Evolutionary conservation across 1,140 invertebrate species (phyloP), one percentile per base, ranked within the genome.

Genomic region (Melanaphis sacchari): DNA sequence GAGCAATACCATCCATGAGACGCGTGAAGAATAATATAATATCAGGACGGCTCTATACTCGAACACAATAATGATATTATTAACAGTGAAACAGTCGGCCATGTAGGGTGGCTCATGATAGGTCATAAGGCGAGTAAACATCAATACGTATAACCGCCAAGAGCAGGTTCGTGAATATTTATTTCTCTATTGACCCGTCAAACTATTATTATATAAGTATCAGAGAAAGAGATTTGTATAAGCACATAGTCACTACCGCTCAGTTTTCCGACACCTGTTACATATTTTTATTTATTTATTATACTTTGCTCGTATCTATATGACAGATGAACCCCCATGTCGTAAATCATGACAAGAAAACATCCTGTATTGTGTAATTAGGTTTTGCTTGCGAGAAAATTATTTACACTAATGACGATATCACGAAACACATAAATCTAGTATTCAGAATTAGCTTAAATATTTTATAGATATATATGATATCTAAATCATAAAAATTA

Each of bases 131-230:
- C 54, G 66, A 93, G 81, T 49, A 54, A 93, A 93, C 81, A 85
- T 93, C 81, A 93, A 85, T 91, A n/a, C n/a, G n/a, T n/a, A 66
- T 89, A 90, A 43, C 43, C 36, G 91, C 81, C 41, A 49, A 46
- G n/a, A 84, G 91, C 76, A 82, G 46, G 38, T 93, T 52, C 66
- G 76, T 54, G 46, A 84, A 93, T 85, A 93, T 93, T 93, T 93
- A 93, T 93, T 9, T 93, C 46, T 93, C 91, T 93, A 93, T 93
- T 93, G 81, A 93, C 91, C 91, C 81, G 91, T 93, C 91, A 93
- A 54, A 93, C 91, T 40, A 40, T 76, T 93, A 82, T 90, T 92
- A 82, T 93, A 85, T 43, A 85, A 2, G 22, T 21, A 15, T 24
- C 26, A 26, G 21, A 40, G 24, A 54, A 93, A 93, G 49, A 93